These are phyloP conservation scores for Megaustenia siamemsis DNA, from an alignment of 2,888 invertebrate genomes.

Conservation along the genomic window DNA sequence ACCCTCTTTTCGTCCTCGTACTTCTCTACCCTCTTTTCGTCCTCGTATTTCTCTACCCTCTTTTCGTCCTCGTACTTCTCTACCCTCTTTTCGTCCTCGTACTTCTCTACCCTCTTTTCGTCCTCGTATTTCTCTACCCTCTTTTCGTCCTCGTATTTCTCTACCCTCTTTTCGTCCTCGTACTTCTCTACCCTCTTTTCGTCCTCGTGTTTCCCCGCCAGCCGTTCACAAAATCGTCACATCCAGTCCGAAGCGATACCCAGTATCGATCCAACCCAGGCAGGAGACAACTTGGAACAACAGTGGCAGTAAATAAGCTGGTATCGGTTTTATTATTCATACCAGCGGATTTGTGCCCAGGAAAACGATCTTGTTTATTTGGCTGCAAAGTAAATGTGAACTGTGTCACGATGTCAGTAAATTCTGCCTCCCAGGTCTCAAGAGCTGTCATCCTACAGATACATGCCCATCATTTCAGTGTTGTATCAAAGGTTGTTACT, in stretches of 20 bases:
- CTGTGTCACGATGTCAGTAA: not conserved
- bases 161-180: conserved; percentile 17
- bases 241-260: not conserved
- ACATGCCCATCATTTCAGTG: too few relatives aligned
- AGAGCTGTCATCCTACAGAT: too few relatives aligned
- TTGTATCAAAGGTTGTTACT: too few relatives aligned
- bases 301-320: conserved; percentile 32
- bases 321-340: conserved; percentile 30
- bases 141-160: conserved; percentile 34
- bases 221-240: not conserved
- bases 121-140: too few relatives aligned
- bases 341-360: not conserved
- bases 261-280: conserved; percentile 13
- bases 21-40: too few relatives aligned
- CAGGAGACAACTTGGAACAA: not conserved
- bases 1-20: too few relatives aligned
- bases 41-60: too few relatives aligned
- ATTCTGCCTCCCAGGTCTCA: too few relatives aligned
- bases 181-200: not conserved
- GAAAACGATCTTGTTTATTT: conserved; percentile 9
- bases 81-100: too few relatives aligned
- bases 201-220: not conserved
- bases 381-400: not conserved
- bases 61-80: too few relatives aligned
- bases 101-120: too few relatives aligned